A percentile compares a stretch with the other conserved stretches of the same genome.
Conservation (phyloP, 1,140 invertebrate species). For the Tetramorium parvispinum region DNA sequence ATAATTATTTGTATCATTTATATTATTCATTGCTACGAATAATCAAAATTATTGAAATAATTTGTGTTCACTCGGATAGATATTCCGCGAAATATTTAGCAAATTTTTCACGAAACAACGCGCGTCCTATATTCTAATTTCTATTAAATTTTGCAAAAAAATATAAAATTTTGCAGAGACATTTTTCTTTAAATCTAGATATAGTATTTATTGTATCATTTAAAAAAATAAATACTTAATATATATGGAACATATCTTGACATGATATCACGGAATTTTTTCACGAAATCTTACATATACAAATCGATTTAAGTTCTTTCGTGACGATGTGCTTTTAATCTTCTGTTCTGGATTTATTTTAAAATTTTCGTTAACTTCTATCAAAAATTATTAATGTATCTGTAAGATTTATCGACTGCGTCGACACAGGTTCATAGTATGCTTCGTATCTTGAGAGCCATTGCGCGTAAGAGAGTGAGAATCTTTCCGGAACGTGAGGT, state of each 20-base stretch:
- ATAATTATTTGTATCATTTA: background rate
- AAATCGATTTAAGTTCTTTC: background rate
- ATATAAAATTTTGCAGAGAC: conserved; percentile 2
- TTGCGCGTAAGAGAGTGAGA: background rate
- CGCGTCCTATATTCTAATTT: background rate
- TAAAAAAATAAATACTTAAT: background rate
- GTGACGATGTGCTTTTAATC: background rate
- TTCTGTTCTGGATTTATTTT: background rate
- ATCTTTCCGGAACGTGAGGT: background rate
- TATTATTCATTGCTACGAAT: background rate
- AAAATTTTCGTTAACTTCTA: background rate
- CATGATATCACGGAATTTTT: background rate
- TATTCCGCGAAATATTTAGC: background rate
- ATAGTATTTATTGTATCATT: background rate
- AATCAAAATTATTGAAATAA: background rate
- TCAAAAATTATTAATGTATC: background rate
- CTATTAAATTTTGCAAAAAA: background rate
- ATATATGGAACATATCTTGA: background rate
- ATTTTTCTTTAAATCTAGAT: background rate
- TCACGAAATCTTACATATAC: background rate
- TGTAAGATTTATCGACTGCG: background rate
- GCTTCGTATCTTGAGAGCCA: conserved; percentile 22
- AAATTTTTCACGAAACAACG: background rate
- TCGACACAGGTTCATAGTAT: background rate
- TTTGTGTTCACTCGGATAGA: background rate